Conservation (phyloP, 2,888 invertebrate genomes). For the Napeogenes inachia region DNA sequence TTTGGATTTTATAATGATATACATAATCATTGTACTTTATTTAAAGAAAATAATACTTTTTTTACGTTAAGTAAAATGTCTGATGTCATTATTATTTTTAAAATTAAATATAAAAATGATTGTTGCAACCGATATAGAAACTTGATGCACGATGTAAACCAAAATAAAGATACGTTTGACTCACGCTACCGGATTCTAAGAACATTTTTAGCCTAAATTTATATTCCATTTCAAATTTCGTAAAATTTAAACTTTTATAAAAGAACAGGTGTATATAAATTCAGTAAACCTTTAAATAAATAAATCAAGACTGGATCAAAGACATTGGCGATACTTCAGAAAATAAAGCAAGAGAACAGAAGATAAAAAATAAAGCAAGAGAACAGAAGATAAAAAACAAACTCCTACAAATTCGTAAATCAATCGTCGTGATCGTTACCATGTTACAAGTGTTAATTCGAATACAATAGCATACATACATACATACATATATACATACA, state of each 20-base stretch:
- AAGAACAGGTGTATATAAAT: too few relatives aligned
- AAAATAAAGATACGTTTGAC: conserved; percentile 7
- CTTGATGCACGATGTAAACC: conserved; percentile 7
- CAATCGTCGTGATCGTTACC: conserved; percentile 12
- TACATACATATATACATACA: neutral
- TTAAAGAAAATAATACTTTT: too few relatives aligned
- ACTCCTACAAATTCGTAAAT: conserved; percentile 8
- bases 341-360: neutral
- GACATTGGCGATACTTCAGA: conserved; percentile 7
- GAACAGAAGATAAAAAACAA: neutral
- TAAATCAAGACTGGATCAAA: neutral
- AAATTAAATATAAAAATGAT: neutral
- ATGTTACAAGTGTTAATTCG: conserved; percentile 8
- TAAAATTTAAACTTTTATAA: too few relatives aligned
- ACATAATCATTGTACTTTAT: too few relatives aligned
- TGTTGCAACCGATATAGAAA: conserved; percentile 10
- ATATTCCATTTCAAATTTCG: too few relatives aligned
- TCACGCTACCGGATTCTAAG: conserved; percentile 14
- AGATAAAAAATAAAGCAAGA: neutral
- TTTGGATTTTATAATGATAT: neutral
- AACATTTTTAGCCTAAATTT: neutral
- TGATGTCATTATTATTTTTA: too few relatives aligned
- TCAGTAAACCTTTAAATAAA: too few relatives aligned
- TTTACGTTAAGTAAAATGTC: too few relatives aligned
- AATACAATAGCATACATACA: conserved; percentile 4